A percentile compares a stretch with the other conserved stretches of the same genome.
phyloP scores from a whole-genome alignment of 2,888 invertebrate species.

The Glyphotaelius pellucidus region DNA sequence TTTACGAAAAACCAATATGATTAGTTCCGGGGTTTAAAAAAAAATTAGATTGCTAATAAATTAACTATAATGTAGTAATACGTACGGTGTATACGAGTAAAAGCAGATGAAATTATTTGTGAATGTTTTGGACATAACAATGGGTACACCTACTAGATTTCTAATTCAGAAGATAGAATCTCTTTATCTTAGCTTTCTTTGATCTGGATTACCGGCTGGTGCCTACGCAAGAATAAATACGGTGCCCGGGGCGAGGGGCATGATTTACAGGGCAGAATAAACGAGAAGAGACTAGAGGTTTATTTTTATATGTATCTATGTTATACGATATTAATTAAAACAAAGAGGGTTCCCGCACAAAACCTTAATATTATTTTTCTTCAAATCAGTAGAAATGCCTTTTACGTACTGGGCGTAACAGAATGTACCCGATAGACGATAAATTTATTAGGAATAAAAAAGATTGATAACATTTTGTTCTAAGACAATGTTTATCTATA shows the following conservation, averaged over 20 bases:
- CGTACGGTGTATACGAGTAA: neutral
- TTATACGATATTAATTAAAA: neutral
- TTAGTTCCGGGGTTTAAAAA: too few relatives aligned
- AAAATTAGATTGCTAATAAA: too few relatives aligned
- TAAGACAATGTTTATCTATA: too few relatives aligned
- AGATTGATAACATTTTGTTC: too few relatives aligned
- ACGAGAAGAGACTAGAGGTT: neutral
- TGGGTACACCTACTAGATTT: neutral
- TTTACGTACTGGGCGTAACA: neutral
- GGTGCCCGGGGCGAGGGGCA: neutral
- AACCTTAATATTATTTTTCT: neutral
- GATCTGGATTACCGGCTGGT: neutral
- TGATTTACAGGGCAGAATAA: neutral
- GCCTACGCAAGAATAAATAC: conserved; percentile 2
- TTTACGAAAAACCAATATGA: too few relatives aligned
- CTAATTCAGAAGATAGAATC: neutral
- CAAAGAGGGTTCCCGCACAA: neutral
- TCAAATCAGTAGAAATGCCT: neutral
- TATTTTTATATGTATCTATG: neutral
- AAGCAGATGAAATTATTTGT: neutral
- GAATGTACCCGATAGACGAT: neutral
- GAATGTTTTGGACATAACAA: neutral
- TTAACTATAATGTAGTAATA: neutral
- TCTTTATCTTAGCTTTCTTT: conserved; percentile 2
- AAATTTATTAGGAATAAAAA: too few relatives aligned